phyloP scores from a whole-genome alignment of 2,888 invertebrate species.

The Monoplex corrugatus region DNA sequence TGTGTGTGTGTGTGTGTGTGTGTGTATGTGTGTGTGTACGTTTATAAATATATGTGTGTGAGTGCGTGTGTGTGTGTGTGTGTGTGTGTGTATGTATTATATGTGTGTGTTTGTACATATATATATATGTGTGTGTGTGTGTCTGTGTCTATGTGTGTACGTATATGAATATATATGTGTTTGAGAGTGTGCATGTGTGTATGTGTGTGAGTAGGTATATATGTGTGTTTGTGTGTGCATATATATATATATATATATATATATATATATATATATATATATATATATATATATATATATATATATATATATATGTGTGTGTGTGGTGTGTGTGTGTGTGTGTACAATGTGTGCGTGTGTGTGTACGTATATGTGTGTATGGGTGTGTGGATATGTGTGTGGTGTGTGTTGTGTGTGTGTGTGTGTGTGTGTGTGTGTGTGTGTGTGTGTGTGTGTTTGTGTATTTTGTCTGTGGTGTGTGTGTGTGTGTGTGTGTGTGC shows the following conservation, averaged over 20 bases:
- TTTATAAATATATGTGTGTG: conserved; percentile 5
- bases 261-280: neutral
- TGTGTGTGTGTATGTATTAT: conserved; percentile 20
- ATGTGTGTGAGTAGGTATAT: neutral
- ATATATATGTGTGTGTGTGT: neutral
- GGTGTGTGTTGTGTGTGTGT: neutral
- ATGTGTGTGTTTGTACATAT: no score
- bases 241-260: neutral
- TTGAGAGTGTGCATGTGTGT: neutral
- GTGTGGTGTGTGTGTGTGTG: neutral
- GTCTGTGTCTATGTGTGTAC: neutral
- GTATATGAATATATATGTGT: neutral
- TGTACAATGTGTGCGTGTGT: conserved; percentile 14
- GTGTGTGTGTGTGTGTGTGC: neutral
- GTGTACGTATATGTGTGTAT: neutral
- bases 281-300: neutral
- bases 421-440: neutral
- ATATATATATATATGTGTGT: conserved; percentile 22
- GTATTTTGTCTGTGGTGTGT: neutral
- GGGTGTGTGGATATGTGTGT: neutral
- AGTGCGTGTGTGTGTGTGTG: conserved; percentile 6
- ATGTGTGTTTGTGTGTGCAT: conserved; percentile 6
- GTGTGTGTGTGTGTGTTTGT: neutral
- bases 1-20: conserved; percentile 7
- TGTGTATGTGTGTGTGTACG: neutral